These are phyloP conservation scores for Muntiacus reevesi DNA, from an alignment of 2,113 vertebrate genomes.

Conservation along the genomic window DNA sequence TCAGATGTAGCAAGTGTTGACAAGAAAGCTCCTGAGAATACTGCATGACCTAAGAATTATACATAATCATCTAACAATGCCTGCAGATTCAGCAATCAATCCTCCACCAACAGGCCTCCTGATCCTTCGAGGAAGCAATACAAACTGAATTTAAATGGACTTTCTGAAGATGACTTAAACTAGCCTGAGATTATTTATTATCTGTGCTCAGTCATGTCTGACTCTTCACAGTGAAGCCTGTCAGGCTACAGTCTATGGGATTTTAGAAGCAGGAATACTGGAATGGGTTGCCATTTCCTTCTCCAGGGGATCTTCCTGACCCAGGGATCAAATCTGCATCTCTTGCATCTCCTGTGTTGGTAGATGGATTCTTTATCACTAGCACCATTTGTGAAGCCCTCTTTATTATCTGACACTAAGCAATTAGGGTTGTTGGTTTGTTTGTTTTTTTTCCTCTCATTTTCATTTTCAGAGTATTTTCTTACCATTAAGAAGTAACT, in stretches of 20 bases:
- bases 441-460: background rate
- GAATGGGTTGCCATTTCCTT: background rate
- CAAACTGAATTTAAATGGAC: background rate
- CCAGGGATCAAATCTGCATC: background rate
- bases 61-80: background rate
- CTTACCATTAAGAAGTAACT: background rate
- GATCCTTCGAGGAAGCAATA: background rate
- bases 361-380: background rate
- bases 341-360: background rate
- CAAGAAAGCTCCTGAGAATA: conserved; percentile 15
- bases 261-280: background rate
- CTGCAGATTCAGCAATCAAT: background rate
- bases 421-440: background rate
- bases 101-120: accelerated
- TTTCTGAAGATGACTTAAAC: background rate
- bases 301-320: background rate
- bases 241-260: background rate
- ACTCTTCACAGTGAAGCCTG: background rate
- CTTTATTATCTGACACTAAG: conserved; percentile 8
- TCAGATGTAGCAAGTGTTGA: background rate
- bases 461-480: background rate
- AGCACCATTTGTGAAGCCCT: background rate
- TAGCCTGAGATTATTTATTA: background rate
- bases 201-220: background rate
- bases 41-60: conserved; percentile 9